A percentile compares a stretch with the other conserved stretches of the same genome.
phyloP scores from a whole-genome alignment of 2,113 vertebrate genomes.

The Burhinus bistriatus region DNA sequence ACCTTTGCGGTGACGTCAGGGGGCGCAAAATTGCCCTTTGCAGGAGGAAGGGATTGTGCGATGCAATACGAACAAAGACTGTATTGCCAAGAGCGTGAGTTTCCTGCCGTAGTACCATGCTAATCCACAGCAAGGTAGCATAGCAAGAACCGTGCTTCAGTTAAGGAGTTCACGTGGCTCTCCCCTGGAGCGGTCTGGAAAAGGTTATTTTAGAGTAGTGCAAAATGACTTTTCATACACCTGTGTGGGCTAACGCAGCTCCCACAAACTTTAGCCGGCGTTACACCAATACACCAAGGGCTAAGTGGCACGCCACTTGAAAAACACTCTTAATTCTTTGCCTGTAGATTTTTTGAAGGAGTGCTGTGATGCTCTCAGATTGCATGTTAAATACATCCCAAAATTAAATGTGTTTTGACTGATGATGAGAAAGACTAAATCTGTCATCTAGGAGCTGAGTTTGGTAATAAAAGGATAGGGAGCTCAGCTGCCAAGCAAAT shows the following conservation, averaged over 20 bases:
- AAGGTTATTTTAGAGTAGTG: neutral
- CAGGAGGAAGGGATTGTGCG: rapidly evolving
- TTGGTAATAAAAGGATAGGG: neutral
- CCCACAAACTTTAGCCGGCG: neutral
- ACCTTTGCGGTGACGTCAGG: neutral
- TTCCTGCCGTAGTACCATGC: neutral
- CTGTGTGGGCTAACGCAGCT: neutral
- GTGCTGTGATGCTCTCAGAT: neutral
- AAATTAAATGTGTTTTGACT: neutral
- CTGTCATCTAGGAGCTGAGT: neutral
- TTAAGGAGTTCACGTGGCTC: neutral
- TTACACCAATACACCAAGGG: neutral
- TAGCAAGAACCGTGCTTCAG: neutral
- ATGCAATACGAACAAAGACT: neutral
- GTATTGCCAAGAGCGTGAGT: neutral
- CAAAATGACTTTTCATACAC: neutral
- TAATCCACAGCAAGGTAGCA: neutral
- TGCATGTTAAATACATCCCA: neutral
- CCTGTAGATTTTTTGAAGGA: neutral
- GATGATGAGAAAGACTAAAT: neutral
- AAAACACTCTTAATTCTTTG: neutral
- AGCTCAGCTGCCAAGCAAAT: neutral
- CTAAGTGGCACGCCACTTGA: neutral
- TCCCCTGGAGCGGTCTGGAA: neutral
- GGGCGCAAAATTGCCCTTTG: neutral